Conservation (phyloP, 2,888 invertebrate species). For the Hirtodrosophila trivittata region DNA sequence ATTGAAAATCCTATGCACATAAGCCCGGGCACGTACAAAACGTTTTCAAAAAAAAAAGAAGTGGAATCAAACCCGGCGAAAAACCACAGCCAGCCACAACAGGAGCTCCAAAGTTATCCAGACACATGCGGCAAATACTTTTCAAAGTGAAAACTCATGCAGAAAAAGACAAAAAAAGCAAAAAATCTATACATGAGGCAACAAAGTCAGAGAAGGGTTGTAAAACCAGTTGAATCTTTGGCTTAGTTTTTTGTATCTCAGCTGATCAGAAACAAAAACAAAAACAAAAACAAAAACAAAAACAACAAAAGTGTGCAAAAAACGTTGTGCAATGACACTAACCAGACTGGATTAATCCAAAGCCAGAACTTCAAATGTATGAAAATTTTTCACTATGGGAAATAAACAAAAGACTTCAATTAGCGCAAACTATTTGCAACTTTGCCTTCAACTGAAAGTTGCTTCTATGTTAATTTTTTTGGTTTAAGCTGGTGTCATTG, state of each 20-base stretch:
- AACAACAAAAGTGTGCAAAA: constrained; percentile 1
- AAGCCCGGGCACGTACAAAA: constrained; percentile 73
- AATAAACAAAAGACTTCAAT: too few species aligned
- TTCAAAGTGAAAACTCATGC: constrained; percentile 78
- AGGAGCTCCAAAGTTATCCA: constrained; percentile 72
- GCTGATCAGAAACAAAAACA: constrained; percentile 54
- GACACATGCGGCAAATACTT: constrained; percentile 79
- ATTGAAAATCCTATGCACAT: constrained; percentile 78
- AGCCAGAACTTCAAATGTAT: too few species aligned
- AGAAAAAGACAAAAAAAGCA: constrained; percentile 30
- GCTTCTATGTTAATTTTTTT: too few species aligned
- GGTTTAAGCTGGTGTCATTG: constrained; percentile 31
- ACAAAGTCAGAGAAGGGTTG: constrained; percentile 57
- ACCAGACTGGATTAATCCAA: constrained; percentile 24
- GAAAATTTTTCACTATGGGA: too few species aligned
- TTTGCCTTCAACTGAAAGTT: too few species aligned
- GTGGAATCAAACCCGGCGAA: constrained; percentile 33
- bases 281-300: constrained; percentile 15
- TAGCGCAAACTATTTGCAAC: too few species aligned
- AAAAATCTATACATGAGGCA: constrained; percentile 23
- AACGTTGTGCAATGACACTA: constrained; percentile 33
- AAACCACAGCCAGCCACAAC: constrained; percentile 65
- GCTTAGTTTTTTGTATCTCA: constrained; percentile 42
- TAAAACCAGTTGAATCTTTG: constrained; percentile 68
- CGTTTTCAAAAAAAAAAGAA: constrained; percentile 58